phyloP scores from a whole-genome alignment of 23 tunicate genomes.

The Ciona savignyi region DNA sequence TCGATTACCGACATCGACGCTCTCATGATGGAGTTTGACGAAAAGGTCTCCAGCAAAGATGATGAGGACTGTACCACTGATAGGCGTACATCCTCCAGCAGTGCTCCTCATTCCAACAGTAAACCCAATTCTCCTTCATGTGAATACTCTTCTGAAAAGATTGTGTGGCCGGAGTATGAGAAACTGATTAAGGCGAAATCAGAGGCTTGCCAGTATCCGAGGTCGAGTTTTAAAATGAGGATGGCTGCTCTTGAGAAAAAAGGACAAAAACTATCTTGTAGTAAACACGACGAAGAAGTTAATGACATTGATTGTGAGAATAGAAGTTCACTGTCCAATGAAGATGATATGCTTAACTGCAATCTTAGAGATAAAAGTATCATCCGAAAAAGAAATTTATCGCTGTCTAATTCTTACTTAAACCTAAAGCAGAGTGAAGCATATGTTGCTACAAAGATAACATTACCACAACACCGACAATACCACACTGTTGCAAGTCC shows the following conservation, averaged over 20 bases:
- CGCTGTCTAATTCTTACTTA: conserved; percentile 17
- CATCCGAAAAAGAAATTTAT: conserved; percentile 36
- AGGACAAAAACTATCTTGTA: conserved; percentile 1
- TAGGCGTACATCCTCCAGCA: not conserved
- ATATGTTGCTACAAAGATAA: not conserved
- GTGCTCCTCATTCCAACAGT: not conserved
- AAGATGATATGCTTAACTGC: not conserved
- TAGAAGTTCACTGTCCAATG: not conserved
- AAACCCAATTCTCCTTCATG: not conserved
- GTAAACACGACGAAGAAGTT: not conserved
- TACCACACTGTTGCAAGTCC: conserved; percentile 77
- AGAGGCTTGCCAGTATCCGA: conserved; percentile 20
- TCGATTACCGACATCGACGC: conserved; percentile 72
- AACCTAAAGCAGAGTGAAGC: not conserved
- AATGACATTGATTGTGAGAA: not conserved
- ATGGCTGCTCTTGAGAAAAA: conserved; percentile 49
- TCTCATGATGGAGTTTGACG: conserved; percentile 14
- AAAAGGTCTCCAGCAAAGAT: not conserved
- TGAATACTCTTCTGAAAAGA: conserved; percentile 34
- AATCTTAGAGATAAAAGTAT: conserved; percentile 43
- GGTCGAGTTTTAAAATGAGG: conserved; percentile 62
- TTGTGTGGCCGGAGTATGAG: conserved; percentile 76
- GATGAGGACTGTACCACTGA: not conserved
- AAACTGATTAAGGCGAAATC: conserved; percentile 24
- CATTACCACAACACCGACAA: conserved; percentile 7